These are phyloP conservation scores for Gambelia wislizenii DNA, from an alignment of 2,797 vertebrate genomes.

Conservation along the genomic window DNA sequence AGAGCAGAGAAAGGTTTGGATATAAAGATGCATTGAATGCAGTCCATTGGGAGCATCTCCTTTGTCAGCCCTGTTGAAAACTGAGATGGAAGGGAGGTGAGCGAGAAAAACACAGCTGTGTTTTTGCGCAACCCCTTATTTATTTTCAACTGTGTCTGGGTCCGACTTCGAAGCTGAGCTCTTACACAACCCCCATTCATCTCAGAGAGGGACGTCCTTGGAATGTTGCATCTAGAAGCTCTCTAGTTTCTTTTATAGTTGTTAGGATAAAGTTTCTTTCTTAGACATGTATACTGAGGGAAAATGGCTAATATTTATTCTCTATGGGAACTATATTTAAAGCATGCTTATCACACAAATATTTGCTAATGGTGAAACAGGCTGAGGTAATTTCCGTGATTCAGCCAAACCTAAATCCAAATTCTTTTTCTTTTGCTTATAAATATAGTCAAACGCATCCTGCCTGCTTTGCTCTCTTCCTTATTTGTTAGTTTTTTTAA, in stretches of 20 bases:
- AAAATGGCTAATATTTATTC: conserved; percentile 30
- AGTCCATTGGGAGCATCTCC: not conserved
- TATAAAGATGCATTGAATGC: conserved; percentile 3
- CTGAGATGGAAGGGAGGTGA: not conserved
- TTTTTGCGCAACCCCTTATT: not conserved
- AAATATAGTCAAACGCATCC: conserved; percentile 42
- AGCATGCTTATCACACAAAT: not conserved
- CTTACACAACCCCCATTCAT: not conserved
- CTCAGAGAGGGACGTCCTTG: not conserved
- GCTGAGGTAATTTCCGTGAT: conserved; percentile 46
- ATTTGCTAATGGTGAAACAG: conserved; percentile 40
- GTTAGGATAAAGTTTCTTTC: conserved; percentile 36
- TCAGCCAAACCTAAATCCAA: conserved; percentile 32
- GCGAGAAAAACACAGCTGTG: conserved; percentile 15
- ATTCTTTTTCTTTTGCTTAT: conserved; percentile 29
- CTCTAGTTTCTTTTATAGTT: conserved; percentile 19
- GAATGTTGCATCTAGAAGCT: not conserved
- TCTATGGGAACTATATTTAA: conserved; percentile 38
- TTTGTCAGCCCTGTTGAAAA: conserved; percentile 10
- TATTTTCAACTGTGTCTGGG: not conserved
- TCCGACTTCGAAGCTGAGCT: not conserved
- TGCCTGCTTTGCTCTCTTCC: conserved; percentile 23
- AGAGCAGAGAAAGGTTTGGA: conserved; percentile 49
- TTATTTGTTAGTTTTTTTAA: conserved; percentile 25
- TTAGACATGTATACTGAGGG: conserved; percentile 15